These are phyloP conservation scores for Pollenia amentaria DNA, from an alignment of 2,888 invertebrate species.

Conservation along the genomic window DNA sequence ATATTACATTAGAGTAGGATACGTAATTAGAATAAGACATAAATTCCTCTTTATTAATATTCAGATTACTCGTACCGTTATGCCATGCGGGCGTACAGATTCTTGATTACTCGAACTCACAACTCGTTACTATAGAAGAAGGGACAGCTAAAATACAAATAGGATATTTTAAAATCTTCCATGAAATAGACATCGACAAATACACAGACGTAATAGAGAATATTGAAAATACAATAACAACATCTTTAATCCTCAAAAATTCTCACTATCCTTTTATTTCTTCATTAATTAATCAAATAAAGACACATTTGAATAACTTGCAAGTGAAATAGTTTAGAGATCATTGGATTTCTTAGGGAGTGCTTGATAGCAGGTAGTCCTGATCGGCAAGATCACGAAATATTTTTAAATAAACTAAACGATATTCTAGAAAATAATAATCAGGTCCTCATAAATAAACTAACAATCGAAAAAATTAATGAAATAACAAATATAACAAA, in stretches of 20 bases:
- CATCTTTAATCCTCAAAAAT: background rate
- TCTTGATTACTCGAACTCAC: conserved; percentile 64
- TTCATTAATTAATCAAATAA: conserved; percentile 25
- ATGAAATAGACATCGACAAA: conserved; percentile 52
- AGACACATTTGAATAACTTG: conserved; percentile 23
- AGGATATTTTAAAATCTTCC: conserved; percentile 63
- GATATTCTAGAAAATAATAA: no score
- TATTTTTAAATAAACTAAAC: no score
- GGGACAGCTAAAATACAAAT: conserved; percentile 60
- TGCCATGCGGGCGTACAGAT: conserved; percentile 57
- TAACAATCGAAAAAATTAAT: background rate
- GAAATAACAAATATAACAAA: background rate
- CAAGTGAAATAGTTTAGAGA: conserved; percentile 13
- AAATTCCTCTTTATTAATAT: background rate
- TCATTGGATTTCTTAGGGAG: conserved; percentile 60
- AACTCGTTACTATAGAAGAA: conserved; percentile 49
- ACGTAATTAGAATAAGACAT: no score
- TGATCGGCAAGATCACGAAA: no score
- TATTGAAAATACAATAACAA: background rate
- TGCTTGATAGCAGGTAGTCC: conserved; percentile 27
- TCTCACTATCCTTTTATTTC: conserved; percentile 24
- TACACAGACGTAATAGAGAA: conserved; percentile 28
- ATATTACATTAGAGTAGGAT: no score
- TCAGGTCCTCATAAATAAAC: background rate
- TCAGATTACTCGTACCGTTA: background rate